phyloP scores from a whole-genome alignment of 2,797 vertebrate species.

The Myiotriccus ornatus region DNA sequence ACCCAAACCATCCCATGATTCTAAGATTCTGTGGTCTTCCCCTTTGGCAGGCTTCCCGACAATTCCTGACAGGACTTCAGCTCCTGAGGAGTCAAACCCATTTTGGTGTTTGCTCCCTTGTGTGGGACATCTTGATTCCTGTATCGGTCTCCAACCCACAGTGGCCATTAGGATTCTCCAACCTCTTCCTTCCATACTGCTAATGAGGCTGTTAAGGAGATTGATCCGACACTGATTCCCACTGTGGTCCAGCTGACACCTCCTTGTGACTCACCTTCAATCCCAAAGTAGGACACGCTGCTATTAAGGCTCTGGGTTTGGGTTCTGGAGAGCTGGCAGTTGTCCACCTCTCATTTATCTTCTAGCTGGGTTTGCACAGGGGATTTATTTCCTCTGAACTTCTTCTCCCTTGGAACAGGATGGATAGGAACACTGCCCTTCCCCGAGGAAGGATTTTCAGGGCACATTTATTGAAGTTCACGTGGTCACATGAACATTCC shows the following conservation, averaged over 20 bases:
- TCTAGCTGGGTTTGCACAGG: not conserved
- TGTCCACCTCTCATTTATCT: not conserved
- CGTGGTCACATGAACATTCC: not conserved
- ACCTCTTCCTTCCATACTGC: not conserved
- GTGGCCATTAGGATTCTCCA: not conserved
- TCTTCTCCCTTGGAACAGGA: not conserved
- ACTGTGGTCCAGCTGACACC: not conserved
- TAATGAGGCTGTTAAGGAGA: not conserved
- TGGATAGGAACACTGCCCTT: not conserved
- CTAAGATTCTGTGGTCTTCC: not conserved
- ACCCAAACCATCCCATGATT: not conserved
- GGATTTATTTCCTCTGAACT: not conserved
- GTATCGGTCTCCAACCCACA: not conserved
- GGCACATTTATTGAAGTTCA: not conserved
- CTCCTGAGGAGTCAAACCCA: not conserved
- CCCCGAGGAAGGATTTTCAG: not conserved
- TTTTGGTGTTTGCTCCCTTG: not conserved
- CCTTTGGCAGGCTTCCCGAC: rapidly evolving
- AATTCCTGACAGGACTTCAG: not conserved
- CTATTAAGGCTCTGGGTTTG: not conserved
- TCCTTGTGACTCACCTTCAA: not conserved
- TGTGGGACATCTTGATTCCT: rapidly evolving
- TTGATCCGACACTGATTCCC: not conserved
- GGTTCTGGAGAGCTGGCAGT: not conserved
- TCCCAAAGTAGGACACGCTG: not conserved